phyloP scores from a whole-genome alignment of 2,888 invertebrate genomes.

The Lepidochitona cinerea region DNA sequence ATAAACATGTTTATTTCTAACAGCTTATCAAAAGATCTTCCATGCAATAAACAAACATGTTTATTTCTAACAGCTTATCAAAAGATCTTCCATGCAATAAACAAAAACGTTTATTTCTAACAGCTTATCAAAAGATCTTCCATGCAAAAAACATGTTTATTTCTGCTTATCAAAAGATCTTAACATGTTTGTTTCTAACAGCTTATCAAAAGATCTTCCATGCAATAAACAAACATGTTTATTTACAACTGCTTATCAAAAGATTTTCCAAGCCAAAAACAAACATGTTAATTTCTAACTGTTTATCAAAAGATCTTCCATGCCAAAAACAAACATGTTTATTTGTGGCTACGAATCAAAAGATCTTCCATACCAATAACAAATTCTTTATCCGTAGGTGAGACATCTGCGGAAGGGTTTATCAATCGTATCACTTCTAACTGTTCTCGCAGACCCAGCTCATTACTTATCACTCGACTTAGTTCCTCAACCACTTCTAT shows the following conservation, averaged over 20 bases:
- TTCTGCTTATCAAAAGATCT: too few species aligned
- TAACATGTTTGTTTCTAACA: too few species aligned
- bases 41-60: constrained; percentile 64
- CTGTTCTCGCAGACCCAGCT: constrained; percentile 63
- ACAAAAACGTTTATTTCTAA: too few species aligned
- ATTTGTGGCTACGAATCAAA: neutral
- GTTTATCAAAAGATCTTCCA: neutral
- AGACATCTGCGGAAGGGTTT: constrained; percentile 54
- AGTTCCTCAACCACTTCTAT: constrained; percentile 54
- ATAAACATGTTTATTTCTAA: neutral
- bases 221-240: too few species aligned
- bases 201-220: too few species aligned
- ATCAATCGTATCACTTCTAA: constrained; percentile 65
- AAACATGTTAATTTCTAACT: too few species aligned
- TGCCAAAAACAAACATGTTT: neutral
- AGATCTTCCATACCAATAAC: constrained; percentile 51
- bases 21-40: neutral
- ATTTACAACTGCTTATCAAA: too few species aligned
- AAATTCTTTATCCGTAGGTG: constrained; percentile 58
- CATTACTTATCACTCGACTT: constrained; percentile 56
- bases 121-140: too few species aligned
- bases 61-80: too few species aligned
- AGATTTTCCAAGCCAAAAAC: too few species aligned
- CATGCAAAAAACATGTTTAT: too few species aligned
- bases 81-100: too few species aligned